Percentiles rank a stretch among this genome's conserved stretches.
phyloP scores from a whole-genome alignment of 2,113 vertebrate species.

The Malurus melanocephalus region DNA sequence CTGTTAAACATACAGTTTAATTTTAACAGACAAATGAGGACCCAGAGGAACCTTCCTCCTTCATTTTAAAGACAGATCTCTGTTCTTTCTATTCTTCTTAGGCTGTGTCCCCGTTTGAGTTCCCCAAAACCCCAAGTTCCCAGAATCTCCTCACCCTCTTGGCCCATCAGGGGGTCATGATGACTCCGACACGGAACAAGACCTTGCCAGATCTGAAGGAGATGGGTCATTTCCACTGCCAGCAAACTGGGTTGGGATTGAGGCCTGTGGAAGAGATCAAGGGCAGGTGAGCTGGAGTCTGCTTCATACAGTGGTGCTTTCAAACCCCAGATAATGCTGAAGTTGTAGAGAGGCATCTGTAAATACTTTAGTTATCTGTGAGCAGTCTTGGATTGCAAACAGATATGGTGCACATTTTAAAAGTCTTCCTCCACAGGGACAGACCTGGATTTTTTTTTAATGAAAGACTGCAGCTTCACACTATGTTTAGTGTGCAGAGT shows the following conservation, averaged over 20 bases:
- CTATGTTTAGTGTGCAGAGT: neutral
- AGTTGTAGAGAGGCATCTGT: neutral
- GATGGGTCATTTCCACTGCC: constrained; percentile 71
- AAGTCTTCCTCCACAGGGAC: neutral
- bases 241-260: constrained; percentile 66
- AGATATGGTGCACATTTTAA: neutral
- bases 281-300: constrained; percentile 53
- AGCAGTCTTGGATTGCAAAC: neutral
- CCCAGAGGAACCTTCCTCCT: neutral
- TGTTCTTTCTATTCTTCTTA: constrained; percentile 10
- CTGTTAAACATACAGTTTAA: neutral
- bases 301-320: neutral
- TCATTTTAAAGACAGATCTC: neutral
- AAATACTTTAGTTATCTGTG: neutral
- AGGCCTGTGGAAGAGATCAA: constrained; percentile 72
- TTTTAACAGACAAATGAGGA: neutral
- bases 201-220: constrained; percentile 82
- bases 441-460: neutral
- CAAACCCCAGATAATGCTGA: neutral
- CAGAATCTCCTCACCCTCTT: constrained; percentile 89
- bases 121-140: constrained; percentile 88
- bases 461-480: neutral
- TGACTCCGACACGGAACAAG: constrained; percentile 73
- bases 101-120: constrained; percentile 86
- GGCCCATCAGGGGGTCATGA: constrained; percentile 83